Conservation (phyloP, 2,797 vertebrate species). For the Myiotriccus ornatus region DNA sequence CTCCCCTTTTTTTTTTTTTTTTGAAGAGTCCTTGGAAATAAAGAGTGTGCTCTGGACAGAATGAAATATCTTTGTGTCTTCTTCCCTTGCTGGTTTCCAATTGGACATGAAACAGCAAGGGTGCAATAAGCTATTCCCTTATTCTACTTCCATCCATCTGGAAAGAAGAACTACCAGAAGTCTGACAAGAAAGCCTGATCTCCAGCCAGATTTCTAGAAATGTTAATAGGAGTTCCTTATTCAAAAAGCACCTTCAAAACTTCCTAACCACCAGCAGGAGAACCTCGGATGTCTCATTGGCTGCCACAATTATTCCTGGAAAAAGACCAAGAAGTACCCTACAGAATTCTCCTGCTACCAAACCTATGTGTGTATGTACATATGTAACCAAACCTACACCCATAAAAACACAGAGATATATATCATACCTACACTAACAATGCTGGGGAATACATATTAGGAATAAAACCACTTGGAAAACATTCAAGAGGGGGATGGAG, state of each 20-base stretch:
- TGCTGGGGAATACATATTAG: background rate
- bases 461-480: background rate
- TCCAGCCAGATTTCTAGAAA: conserved; percentile 73
- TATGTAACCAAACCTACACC: background rate
- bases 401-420: background rate
- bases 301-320: conserved; percentile 63
- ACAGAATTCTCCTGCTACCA: background rate
- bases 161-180: conserved; percentile 73
- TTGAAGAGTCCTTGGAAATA: background rate
- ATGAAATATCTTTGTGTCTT: background rate
- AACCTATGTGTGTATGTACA: background rate
- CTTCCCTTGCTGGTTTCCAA: conserved; percentile 47
- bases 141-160: conserved; percentile 70
- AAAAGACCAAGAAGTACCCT: conserved; percentile 46
- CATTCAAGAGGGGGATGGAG: background rate
- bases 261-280: conserved; percentile 9
- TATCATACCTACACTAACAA: background rate
- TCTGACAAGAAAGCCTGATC: conserved; percentile 75
- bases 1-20: background rate
- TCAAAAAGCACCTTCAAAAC: conserved; percentile 60
- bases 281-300: conserved; percentile 58
- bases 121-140: conserved; percentile 64
- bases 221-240: conserved; percentile 71
- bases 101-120: conserved; percentile 50
- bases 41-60: background rate